Percentiles rank a stretch among this genome's conserved stretches.
Conservation (phyloP, 30 jellyfish, hydroid and myxozoan species). For the Hydractinia echinata region DNA sequence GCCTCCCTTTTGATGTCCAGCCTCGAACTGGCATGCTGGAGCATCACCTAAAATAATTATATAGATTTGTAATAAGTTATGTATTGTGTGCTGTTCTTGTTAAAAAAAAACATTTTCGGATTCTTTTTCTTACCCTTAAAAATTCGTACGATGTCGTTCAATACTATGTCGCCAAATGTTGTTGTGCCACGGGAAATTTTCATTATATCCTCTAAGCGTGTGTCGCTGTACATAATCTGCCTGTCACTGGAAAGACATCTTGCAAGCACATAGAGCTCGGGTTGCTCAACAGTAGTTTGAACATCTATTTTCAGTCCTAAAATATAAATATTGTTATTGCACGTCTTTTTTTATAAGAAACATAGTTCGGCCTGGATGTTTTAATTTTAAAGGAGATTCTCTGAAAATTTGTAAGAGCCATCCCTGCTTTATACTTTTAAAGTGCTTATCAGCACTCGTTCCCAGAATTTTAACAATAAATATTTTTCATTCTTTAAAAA, state of each 20-base stretch:
- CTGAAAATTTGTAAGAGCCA: too few species aligned
- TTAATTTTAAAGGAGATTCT: too few species aligned
- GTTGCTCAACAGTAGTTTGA: slow-evolving; percentile 29
- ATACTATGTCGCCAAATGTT: background rate
- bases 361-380: too few species aligned
- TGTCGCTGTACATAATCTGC: slow-evolving; percentile 22
- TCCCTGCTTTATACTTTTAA: too few species aligned
- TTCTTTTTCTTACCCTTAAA: background rate
- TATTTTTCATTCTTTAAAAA: too few species aligned
- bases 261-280: slow-evolving; percentile 21
- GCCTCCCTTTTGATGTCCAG: slow-evolving; percentile 33
- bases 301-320: slow-evolving; percentile 10
- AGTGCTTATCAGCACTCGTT: too few species aligned
- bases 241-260: slow-evolving; percentile 16
- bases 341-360: too few species aligned
- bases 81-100: background rate
- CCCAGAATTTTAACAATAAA: too few species aligned
- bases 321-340: background rate
- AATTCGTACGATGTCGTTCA: background rate
- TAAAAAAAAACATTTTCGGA: background rate
- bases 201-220: background rate
- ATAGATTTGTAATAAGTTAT: background rate
- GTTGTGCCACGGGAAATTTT: background rate
- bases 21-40: slow-evolving; percentile 40
- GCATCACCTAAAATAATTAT: slow-evolving; percentile 30